Percentiles rank a stretch among this genome's conserved stretches.
Evolutionary conservation across 2,888 invertebrate species (phyloP).

Genomic region (Agriopis aurantiaria): DNA sequence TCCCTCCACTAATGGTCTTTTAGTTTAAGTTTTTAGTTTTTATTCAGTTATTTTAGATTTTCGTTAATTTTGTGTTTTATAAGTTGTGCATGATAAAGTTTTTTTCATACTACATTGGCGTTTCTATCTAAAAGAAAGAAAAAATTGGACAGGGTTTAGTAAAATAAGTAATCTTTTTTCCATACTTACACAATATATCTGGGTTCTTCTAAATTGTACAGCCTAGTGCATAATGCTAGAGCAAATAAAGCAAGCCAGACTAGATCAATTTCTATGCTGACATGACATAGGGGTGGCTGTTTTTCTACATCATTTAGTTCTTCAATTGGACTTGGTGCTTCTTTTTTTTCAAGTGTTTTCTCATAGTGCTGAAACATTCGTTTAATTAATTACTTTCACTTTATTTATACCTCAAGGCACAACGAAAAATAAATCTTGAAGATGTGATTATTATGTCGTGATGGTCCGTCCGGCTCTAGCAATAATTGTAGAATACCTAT

Average conservation of each 20-base stretch:
- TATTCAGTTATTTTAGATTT: too few species aligned
- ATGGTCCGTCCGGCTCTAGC: too few species aligned
- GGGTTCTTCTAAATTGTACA: constrained; percentile 94
- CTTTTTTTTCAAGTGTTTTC: constrained; percentile 14
- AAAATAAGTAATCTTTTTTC: background rate
- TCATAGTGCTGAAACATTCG: constrained; percentile 24
- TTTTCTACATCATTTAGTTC: constrained; percentile 39
- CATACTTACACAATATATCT: constrained; percentile 95
- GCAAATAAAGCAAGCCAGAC: constrained; percentile 90
- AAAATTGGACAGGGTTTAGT: too few species aligned
- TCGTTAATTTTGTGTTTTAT: too few species aligned
- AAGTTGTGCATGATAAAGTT: too few species aligned
- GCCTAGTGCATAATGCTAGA: constrained; percentile 90
- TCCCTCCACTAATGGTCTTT: too few species aligned
- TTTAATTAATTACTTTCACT: background rate
- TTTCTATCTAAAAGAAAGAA: too few species aligned
- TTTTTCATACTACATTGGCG: too few species aligned
- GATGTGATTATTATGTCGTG: background rate
- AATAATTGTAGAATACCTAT: too few species aligned
- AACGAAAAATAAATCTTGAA: background rate
- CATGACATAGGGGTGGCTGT: constrained; percentile 56
- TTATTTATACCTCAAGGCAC: background rate
- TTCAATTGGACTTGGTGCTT: constrained; percentile 4
- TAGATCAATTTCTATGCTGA: constrained; percentile 90
- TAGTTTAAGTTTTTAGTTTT: too few species aligned